phyloP scores from a whole-genome alignment of 2,888 invertebrate genomes.

The Frankliniella intonsa region DNA sequence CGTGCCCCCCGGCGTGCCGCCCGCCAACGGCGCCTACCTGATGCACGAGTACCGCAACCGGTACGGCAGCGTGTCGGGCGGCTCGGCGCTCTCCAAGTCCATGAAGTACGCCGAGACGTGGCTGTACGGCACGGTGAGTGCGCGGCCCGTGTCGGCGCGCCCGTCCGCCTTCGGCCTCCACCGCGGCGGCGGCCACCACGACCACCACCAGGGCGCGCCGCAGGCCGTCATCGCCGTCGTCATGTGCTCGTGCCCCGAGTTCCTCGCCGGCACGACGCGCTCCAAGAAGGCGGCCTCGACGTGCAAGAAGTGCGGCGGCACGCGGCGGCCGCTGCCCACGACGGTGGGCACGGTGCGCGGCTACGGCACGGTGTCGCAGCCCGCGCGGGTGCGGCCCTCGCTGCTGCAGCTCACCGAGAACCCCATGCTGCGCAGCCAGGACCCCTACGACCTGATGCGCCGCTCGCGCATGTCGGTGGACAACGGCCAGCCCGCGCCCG shows the following conservation, averaged over 20 bases:
- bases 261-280: conserved; percentile 69
- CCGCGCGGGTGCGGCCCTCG: conserved; percentile 15
- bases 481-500: conserved; percentile 46
- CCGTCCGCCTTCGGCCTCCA: conserved; percentile 49
- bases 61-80: conserved; percentile 50
- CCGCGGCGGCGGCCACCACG: conserved; percentile 49
- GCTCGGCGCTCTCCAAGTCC: conserved; percentile 71
- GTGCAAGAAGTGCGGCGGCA: conserved; percentile 80
- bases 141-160: conserved; percentile 29
- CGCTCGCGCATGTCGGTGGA: conserved; percentile 58
- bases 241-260: conserved; percentile 76
- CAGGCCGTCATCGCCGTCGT: conserved; percentile 61
- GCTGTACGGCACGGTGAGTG: conserved; percentile 69
- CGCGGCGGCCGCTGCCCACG: conserved; percentile 52
- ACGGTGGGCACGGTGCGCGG: conserved; percentile 32
- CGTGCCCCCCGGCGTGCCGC: conserved; percentile 30
- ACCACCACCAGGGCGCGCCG: conserved; percentile 51
- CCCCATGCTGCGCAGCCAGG: conserved; percentile 44
- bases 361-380: conserved; percentile 30
- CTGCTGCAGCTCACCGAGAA: not conserved
- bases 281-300: conserved; percentile 67
- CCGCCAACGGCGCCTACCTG: conserved; percentile 32
- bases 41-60: conserved; percentile 38
- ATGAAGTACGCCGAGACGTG: conserved; percentile 83
- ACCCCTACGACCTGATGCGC: conserved; percentile 81